Evolutionary conservation across 2,888 invertebrate genomes (phyloP), one percentile per base, ranked within the genome.

Genomic region (Diabrotica balteata): DNA sequence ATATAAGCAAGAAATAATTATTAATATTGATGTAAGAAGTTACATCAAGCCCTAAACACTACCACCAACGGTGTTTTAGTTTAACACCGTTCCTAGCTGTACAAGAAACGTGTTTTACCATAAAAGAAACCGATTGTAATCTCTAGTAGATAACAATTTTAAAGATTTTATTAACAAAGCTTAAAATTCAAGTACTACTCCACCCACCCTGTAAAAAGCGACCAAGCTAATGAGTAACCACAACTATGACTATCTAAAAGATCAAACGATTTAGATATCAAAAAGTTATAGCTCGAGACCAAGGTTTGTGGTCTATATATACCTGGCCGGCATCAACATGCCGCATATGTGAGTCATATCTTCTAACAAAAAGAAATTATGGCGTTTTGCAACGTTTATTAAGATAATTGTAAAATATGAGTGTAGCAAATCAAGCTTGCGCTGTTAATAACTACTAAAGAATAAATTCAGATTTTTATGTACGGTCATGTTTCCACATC

Each of bases 401-500:
- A 57, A 58, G 45, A 63, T 61, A 61, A 61, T 61, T 61, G 59
- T 61, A 61, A 61, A 61, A 22, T 63, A 57, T 57, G 53, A 53
- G 43, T 63, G 63, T 43, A 7, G 63, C 63, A 63, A 63, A 57
- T 63, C 57, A 52, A 50, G 53, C 51, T 61, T 50, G 53, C 11
- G 22, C 10, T 61, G 51, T 42, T 52, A 61, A 52, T 61, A 61
- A 61, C 32, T 52, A 51, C 45, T 61, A 51, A 61, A 52, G 8
- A 7, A 52, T 50, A 61, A 52, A 61, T 61, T 52, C 45, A 61
- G 44, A 61, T 61, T 61, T 61, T 32, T 32, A 32, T 32, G 32
- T 32, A 32, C 32, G 5, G 32, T 32, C 32, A 32, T 32, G 32
- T 32, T 32, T 32, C 32, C 32, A 32, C 32, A 32, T 5, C 32